Evolutionary conservation across 2,113 vertebrate species (phyloP), one percentile per base, ranked within the genome.

Genomic region (Oophaga pumilio): DNA sequence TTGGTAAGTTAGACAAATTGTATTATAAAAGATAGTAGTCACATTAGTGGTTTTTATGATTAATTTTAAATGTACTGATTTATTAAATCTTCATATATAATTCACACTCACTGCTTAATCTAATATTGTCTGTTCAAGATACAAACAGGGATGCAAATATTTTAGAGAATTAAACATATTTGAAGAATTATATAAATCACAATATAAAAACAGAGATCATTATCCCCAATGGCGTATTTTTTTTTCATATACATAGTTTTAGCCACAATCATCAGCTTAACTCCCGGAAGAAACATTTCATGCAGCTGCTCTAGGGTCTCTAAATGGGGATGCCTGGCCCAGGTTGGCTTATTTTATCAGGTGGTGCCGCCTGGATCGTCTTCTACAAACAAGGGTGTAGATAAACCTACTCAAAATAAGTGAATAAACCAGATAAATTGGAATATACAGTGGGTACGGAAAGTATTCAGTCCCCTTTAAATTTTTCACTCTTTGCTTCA

Each of bases 1-100:
- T 82, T 64, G 43, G 33, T 62, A 81, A 81, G 28, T 82, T 24
- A 66, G 60, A 82, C 12, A 49, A 66, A 64, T 22, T 62, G 59
- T n/a, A 18, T 50, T 66, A n/a, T 82, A 64, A 66, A 82, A 50
- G 33, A 24, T 60, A 49, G 13, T 49, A 62, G 57, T 82, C 28
- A 15, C 33, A 79, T 28, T 57, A 49, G 59, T 20, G 33, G 6
- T 73, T 49, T 20, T 73, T 73, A 73, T 43, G 17, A 64, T 64
- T 62, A 6, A 64, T 64, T 82, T 62, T 66, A 66, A 26, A 66
- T 49, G 62, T 76, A 52, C 56, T 56, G 76, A 53, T 77, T 77
- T 77, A 77, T 77, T 77, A 77, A 53, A 50, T 24, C 5, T 53
- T n/a, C 68, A 33, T 71, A 71, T 28, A 26, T 69, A 33, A 71